A percentile compares a stretch with the other conserved stretches of the same genome.
Evolutionary conservation across 2,797 vertebrate genomes (phyloP).

Genomic region (Mormyrops attenuatus): DNA sequence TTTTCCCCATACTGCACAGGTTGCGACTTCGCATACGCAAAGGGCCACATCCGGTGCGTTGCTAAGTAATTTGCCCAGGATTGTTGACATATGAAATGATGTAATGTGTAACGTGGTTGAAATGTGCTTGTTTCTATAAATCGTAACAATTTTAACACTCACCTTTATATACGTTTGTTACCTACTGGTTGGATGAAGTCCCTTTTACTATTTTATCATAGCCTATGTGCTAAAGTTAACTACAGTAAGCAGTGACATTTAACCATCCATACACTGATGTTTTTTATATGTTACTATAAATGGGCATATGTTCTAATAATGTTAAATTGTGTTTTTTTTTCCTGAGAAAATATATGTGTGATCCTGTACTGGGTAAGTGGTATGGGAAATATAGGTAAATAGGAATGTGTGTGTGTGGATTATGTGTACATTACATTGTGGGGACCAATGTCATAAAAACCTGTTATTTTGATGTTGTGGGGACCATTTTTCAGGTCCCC

Average conservation of each 20-base stretch:
- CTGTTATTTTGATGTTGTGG: background rate
- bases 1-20: no score
- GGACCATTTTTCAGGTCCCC: background rate
- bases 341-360: background rate
- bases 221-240: background rate
- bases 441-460: background rate
- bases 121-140: no score
- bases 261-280: background rate
- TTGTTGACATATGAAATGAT: no score
- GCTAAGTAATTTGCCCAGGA: no score
- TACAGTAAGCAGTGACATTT: background rate
- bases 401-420: background rate
- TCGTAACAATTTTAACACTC: no score
- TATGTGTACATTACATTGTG: background rate
- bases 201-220: background rate
- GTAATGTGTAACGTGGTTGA: no score
- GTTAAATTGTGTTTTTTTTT: background rate
- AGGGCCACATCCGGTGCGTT: no score
- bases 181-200: background rate
- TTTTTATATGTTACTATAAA: background rate
- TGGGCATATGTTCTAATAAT: background rate
- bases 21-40: no score
- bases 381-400: background rate
- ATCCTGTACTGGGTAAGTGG: background rate
- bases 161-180: background rate